Conservation (phyloP, 2,113 vertebrate species). For the Nothoprocta perdicaria region DNA sequence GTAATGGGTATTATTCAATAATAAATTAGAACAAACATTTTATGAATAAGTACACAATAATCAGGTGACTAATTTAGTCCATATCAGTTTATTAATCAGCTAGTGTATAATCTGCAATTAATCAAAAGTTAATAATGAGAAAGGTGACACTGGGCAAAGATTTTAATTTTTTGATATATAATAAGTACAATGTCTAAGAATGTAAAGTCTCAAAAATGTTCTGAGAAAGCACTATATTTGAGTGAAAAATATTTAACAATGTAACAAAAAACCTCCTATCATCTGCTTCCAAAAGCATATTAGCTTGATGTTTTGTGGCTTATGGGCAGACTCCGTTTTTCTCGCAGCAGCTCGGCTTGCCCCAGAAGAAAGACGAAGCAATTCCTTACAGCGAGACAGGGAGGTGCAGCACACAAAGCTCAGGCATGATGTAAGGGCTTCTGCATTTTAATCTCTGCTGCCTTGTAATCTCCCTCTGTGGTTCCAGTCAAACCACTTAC, state of each 20-base stretch:
- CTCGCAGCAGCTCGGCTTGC: not conserved
- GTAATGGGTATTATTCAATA: constrained; percentile 33
- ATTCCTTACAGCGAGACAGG: constrained; percentile 2
- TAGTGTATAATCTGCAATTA: not conserved
- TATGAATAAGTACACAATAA: constrained; percentile 18
- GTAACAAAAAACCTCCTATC: not conserved
- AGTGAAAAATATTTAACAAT: not conserved
- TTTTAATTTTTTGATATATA: not conserved
- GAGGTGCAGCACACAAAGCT: not conserved
- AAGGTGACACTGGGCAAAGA: not conserved
- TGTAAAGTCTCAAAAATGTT: not conserved
- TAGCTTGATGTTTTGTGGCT: not conserved
- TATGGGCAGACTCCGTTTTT: not conserved
- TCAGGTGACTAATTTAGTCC: not conserved
- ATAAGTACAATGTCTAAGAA: not conserved
- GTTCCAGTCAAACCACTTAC: constrained; percentile 69
- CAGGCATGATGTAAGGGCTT: constrained; percentile 52
- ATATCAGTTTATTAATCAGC: not conserved
- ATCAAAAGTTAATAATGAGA: not conserved
- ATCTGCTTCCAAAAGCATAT: not conserved
- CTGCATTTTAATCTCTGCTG: constrained; percentile 67
- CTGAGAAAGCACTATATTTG: not conserved
- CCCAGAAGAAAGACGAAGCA: constrained; percentile 27
- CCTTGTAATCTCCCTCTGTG: constrained; percentile 66
- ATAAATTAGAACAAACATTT: constrained; percentile 51